These are phyloP conservation scores for Morpho helenor DNA, from an alignment of 2,888 invertebrate species.

Conservation along the genomic window DNA sequence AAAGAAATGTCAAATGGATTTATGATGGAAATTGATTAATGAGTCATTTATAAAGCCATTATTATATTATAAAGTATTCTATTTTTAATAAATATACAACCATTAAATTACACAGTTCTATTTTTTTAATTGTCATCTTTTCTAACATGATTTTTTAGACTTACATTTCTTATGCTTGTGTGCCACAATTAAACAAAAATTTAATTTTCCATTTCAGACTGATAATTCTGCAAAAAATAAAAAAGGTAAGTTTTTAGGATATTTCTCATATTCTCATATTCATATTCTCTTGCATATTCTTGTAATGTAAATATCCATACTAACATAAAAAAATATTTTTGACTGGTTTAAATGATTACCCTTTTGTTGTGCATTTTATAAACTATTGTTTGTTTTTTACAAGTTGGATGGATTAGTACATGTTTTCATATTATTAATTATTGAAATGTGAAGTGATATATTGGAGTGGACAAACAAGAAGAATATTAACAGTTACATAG, in stretches of 20 bases:
- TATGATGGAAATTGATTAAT: slow-evolving; percentile 64
- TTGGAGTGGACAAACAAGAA: slow-evolving; percentile 28
- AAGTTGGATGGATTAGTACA: not conserved
- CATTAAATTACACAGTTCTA: slow-evolving; percentile 36
- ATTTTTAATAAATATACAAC: slow-evolving; percentile 18
- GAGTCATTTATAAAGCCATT: not conserved
- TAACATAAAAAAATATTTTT: slow-evolving; percentile 2
- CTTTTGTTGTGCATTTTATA: not conserved
- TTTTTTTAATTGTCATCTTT: slow-evolving; percentile 44
- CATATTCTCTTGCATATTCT: too few species aligned
- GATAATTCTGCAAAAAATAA: slow-evolving; percentile 78
- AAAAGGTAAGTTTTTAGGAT: slow-evolving; percentile 68
- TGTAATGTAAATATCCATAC: not conserved
- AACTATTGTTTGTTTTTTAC: not conserved
- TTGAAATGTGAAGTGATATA: slow-evolving; percentile 28
- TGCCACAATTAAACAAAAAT: slow-evolving; percentile 14
- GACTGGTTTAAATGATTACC: not conserved
- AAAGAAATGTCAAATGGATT: slow-evolving; percentile 49
- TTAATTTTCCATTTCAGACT: slow-evolving; percentile 58
- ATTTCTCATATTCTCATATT: not conserved
- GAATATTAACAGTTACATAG: slow-evolving; percentile 19
- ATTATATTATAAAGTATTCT: not conserved
- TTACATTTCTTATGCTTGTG: not conserved
- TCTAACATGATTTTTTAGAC: slow-evolving; percentile 34
- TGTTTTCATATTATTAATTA: slow-evolving; percentile 3